Base-by-base conservation (phyloP, 2,888 invertebrate genomes). In the Dastarcus helophoroides region DNA sequence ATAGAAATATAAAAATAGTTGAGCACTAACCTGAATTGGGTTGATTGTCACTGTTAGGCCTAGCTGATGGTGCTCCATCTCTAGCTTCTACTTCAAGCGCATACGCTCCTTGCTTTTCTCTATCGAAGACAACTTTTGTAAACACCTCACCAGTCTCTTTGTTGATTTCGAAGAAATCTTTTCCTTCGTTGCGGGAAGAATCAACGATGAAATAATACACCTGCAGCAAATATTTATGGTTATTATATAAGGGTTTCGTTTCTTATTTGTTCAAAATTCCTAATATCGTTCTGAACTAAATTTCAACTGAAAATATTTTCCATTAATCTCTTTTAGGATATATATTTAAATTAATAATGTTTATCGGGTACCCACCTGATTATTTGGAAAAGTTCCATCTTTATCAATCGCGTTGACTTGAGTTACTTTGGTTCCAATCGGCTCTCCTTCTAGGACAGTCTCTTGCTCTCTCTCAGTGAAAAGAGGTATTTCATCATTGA, bases 61-160 rank as follows among this genome's bases (percentile, higher is more conserved):
- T 71, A 31, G 90, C 93, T 8, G 95, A 95, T n/a, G 90, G 84
- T 33, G 89, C 89, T 30, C 94, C 93, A 58, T 98, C 98, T 35
- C 91, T 71, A 0, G 95, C 97, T 61, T 91, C 90, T 49, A 98
- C 94, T 59, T 94, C 93, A 55, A 98, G 67, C 19, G 95, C 95
- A 66, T 95, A 97, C 35, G 94, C 91, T 25, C 88, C 89, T 60
- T 94, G 91, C 70, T 91, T 91, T 66, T 97, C 97, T 41, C 95
- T 78, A 69, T 97, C 97, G 70, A 97, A 97, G 51, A 90, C 84
- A 47, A 86, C 74, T 64, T 89, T 88, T 22, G 94, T 93, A 67
- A 85, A 91, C 56, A 97, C 85, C 63, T 91, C 89, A 12, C 97
- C 97, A 15, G 91, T 88, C 62, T 89, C 82, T 60, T 83, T 75